Evolutionary conservation across 2,797 vertebrate species (phyloP).

Genomic region (Labeo calbasu): DNA sequence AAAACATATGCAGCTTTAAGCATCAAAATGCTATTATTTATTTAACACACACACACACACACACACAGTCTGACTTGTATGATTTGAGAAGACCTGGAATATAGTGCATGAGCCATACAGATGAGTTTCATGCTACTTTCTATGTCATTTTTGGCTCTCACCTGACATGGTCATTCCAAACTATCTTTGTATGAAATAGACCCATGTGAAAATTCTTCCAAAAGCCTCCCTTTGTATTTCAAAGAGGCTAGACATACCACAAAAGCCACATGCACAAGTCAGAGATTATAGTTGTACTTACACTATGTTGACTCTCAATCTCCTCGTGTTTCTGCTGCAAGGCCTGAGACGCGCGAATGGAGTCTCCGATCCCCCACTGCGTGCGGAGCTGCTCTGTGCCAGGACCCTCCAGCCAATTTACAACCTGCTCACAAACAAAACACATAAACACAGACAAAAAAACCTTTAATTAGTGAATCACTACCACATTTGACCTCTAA

Average conservation of each 20-base stretch:
- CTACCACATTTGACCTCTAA: background rate
- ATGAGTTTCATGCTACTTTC: background rate
- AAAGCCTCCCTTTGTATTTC: background rate
- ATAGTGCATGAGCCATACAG: background rate
- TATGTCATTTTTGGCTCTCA: background rate
- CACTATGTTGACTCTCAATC: conserved; percentile 98
- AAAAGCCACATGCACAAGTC: background rate
- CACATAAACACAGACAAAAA: conserved; percentile 45
- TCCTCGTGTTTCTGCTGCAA: conserved; percentile 98
- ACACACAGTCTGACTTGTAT: too few species aligned
- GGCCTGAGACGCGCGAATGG: conserved; percentile 92
- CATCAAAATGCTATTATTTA: too few species aligned
- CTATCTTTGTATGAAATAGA: background rate
- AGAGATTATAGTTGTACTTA: conserved; percentile 72
- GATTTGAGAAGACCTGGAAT: background rate
- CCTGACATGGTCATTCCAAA: background rate
- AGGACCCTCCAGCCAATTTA: conserved; percentile 98
- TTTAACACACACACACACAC: too few species aligned
- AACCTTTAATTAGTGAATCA: conserved; percentile 23
- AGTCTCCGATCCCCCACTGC: conserved; percentile 96
- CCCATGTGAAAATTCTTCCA: background rate
- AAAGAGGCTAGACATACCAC: background rate
- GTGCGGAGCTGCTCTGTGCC: conserved; percentile 94
- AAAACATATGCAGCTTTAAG: too few species aligned
- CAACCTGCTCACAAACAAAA: conserved; percentile 80